Evolutionary conservation across 2,888 invertebrate species (phyloP).

Genomic region (Agrenia bidenticulata): DNA sequence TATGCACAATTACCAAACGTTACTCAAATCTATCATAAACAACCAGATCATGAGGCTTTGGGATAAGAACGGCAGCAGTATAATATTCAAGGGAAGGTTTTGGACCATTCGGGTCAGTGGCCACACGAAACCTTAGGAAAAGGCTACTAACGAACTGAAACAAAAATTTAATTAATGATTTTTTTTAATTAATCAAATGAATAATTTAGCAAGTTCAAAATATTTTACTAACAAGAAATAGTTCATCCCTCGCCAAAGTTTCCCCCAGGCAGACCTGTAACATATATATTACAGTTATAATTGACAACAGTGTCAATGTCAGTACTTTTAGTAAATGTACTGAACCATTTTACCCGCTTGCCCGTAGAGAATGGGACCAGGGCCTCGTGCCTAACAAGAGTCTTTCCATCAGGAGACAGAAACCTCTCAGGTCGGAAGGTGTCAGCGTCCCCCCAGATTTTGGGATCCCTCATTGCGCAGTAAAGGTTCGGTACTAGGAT

Average conservation of each 20-base stretch:
- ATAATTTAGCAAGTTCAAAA: too few species aligned
- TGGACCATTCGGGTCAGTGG: slow-evolving; percentile 30
- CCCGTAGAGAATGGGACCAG: slow-evolving; percentile 32
- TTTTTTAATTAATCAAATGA: too few species aligned
- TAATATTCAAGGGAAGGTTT: slow-evolving; percentile 24
- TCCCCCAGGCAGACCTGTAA: slow-evolving; percentile 40
- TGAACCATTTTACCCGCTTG: too few species aligned
- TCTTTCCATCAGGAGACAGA: slow-evolving; percentile 20
- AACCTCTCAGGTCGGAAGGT: slow-evolving; percentile 41
- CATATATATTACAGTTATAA: neutral
- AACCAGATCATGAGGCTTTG: slow-evolving; percentile 43
- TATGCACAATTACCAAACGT: too few species aligned
- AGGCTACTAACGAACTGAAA: slow-evolving; percentile 35
- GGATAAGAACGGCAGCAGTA: slow-evolving; percentile 33
- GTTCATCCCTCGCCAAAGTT: slow-evolving; percentile 40
- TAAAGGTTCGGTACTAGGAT: slow-evolving; percentile 38
- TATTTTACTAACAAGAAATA: too few species aligned
- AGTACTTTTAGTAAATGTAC: slow-evolving; percentile 1
- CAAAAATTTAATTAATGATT: too few species aligned
- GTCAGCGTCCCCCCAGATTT: slow-evolving; percentile 42
- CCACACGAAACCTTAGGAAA: slow-evolving; percentile 39
- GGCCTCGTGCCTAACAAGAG: slow-evolving; percentile 34
- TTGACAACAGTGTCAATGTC: neutral
- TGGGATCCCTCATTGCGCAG: slow-evolving; percentile 24
- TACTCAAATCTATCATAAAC: slow-evolving; percentile 33